Evolutionary conservation across 2,797 vertebrate species (phyloP).

Genomic region (Clarias platycephalus): DNA sequence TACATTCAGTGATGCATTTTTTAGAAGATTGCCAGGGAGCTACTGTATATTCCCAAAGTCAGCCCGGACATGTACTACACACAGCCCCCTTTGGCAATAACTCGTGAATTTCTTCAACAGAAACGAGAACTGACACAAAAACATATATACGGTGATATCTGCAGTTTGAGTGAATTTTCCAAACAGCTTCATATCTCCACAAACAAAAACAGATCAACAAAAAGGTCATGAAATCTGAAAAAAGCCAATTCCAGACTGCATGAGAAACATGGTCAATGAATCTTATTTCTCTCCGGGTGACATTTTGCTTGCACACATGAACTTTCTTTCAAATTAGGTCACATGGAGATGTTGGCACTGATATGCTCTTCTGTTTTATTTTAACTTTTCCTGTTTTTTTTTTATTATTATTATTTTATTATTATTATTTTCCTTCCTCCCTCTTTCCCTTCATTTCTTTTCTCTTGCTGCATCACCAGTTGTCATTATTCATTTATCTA

Average conservation of each 20-base stretch:
- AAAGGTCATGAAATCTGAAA: constrained; percentile 29
- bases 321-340: constrained; percentile 16
- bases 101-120: constrained; percentile 8
- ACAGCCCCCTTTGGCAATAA: neutral
- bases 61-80: neutral
- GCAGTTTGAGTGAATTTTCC: constrained; percentile 20
- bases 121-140: constrained; percentile 13
- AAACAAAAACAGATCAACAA: constrained; percentile 18
- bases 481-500: neutral
- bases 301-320: constrained; percentile 28
- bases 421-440: too few relatives aligned
- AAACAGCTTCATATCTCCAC: constrained; percentile 10
- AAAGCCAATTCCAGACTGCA: constrained; percentile 27
- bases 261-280: constrained; percentile 9
- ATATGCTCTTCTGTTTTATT: constrained; percentile 1
- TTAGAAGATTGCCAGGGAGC: neutral
- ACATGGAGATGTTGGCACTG: neutral
- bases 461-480: neutral
- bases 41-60: neutral
- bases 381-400: neutral
- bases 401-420: too few relatives aligned
- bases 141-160: neutral
- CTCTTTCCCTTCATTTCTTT: too few relatives aligned
- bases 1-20: neutral
- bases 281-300: constrained; percentile 9